Percentiles rank a stretch among this genome's conserved stretches.
These are phyloP conservation scores for Dasyprocta punctata DNA, from an alignment of 2,113 vertebrate species.

Conservation along the genomic window DNA sequence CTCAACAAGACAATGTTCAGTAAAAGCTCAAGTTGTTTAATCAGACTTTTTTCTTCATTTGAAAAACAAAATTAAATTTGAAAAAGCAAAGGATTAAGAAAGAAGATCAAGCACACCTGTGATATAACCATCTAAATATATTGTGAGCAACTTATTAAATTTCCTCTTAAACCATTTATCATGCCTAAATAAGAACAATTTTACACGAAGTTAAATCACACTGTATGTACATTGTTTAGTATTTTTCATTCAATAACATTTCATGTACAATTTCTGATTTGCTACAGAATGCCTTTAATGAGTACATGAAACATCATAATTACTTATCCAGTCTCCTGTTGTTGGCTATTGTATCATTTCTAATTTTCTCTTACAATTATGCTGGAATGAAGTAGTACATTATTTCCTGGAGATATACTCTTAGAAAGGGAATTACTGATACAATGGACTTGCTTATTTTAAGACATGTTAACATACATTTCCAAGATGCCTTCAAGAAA, in stretches of 20 bases:
- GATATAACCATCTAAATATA: neutral
- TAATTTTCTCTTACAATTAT: slow-evolving; percentile 53
- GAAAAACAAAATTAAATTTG: neutral
- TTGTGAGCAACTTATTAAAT: neutral
- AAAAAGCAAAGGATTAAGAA: neutral
- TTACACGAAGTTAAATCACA: neutral
- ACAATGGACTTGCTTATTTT: slow-evolving; percentile 49
- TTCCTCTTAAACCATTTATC: neutral
- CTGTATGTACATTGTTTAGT: neutral
- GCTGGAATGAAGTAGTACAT: neutral
- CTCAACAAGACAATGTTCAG: neutral
- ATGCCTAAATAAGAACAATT: neutral
- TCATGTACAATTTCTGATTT: slow-evolving; percentile 50
- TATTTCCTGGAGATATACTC: slow-evolving; percentile 30
- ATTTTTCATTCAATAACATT: slow-evolving; percentile 36
- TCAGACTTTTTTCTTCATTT: neutral
- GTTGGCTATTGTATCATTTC: slow-evolving; percentile 49
- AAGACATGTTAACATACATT: slow-evolving; percentile 45
- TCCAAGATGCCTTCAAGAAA: slow-evolving; percentile 48
- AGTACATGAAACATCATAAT: slow-evolving; percentile 34
- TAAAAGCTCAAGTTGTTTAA: neutral
- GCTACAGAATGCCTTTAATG: slow-evolving; percentile 51
- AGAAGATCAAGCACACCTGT: neutral
- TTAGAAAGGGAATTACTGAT: slow-evolving; percentile 46
- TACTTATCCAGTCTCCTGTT: slow-evolving; percentile 31